Evolutionary conservation across 2,888 invertebrate species (phyloP), one percentile per base, ranked within the genome.

Genomic region (Chromoteleia sp.): DNA sequence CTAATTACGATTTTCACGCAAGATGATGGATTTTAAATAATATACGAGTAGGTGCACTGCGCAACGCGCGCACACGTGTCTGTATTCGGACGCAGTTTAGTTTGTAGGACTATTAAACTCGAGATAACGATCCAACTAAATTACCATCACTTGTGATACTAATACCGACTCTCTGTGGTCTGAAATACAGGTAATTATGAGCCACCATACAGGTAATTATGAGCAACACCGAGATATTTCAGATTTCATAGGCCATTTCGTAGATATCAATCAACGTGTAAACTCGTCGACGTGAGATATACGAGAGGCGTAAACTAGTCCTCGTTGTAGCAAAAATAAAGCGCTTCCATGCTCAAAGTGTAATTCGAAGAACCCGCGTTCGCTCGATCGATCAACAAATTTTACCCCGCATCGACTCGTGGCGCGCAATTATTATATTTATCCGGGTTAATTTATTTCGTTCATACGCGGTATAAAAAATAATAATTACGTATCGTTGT

Each of bases 51-150:
- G 52, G 17, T n/a, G 15, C 8, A 25, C 2, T 0, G 12, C 7
- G 10, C 10, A 29, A 21, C 5, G 48, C 17, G 39, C 39, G 56
- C 68, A 61, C 56, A 63, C 71, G 59, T 52, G 30, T 67, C 71
- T 56, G 73, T 45, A 50, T 81, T 74, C 58, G 33, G 45, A 29
- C 50, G 68, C 36, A 74, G 77, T 77, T 56, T 73, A 81, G 73
- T 68, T 77, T 63, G 77, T 58, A 77, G 77, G 63, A 77, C 74
- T 81, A 77, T 77, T 81, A 81, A 68, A 81, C 61, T 50, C 61
- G 56, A 81, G 76, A 81, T 81, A 81, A 81, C 77, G 67, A 75
- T 81, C 76, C 73, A 67, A 71, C 67, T 71, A 76, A 75, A 81
- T 81, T 81, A 81, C 71, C 81, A 81, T 76, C 76, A 59, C 75